Base-by-base conservation (phyloP, 92 coral and sea anemone species). In the Actinernus sp. region DNA sequence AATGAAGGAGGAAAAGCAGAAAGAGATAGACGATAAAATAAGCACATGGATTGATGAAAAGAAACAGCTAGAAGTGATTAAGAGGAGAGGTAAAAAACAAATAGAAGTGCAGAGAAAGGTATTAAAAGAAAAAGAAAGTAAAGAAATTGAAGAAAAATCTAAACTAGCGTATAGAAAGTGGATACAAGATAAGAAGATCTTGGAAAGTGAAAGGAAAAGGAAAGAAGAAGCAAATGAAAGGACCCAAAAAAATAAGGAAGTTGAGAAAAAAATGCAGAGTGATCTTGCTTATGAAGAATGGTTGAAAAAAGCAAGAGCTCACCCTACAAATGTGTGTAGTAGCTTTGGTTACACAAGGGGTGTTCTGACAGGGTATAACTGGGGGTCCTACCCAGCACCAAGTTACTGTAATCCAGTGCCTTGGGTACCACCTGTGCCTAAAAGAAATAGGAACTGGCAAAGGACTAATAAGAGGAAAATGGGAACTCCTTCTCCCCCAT, bases 311-410 rank as follows among this genome's bases (percentile, higher is more conserved):
- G 70, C 79, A 24, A 95, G 81, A 73, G 65, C 44, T 7, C 63
- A 64, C 41, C 89, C 88, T 0, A 76, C 52, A 57, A 60, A 73
- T 19, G 82, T 84, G 28, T 65, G 67, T 40, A 68, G 70, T 55
- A 92, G 84, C 59, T 91, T 75, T 75, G 90, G 92, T 18, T 84
- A 87, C 55, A 50, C 86, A 0, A 77, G 88, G 34, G 97, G 92
- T 29, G 76, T 65, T 58, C 57, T 95, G 49, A 92, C 83, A 5
- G 92, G 97, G 23, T 95, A 95, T 40, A 96, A 91, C 22, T 95
- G 99, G 97, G 97, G 90, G 2, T 87, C 92, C n/a, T 95, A 95
- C 48, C 99, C 99, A 1, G 73, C 82, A 40, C 99, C 99, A 0
- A 83, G 84, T 23, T 95, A 91, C 37, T 79, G 50, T 32, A 95